These are phyloP conservation scores for Agrypnus murinus DNA, from an alignment of 2,888 invertebrate genomes.

Conservation along the genomic window DNA sequence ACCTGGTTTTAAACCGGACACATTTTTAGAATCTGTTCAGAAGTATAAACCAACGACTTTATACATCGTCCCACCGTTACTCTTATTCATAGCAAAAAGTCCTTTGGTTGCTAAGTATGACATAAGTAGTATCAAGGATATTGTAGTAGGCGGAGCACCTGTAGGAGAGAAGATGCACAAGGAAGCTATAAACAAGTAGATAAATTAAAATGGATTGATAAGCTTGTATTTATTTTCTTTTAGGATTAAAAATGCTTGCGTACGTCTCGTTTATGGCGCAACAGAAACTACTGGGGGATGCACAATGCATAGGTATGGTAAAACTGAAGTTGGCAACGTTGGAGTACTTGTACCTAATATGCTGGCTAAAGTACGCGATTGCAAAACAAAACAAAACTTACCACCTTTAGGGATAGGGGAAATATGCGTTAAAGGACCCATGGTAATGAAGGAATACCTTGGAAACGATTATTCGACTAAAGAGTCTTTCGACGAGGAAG, in stretches of 20 bases:
- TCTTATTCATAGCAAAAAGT: conserved; percentile 85
- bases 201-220: too few species aligned
- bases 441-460: conserved; percentile 80
- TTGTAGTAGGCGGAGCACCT: conserved; percentile 86
- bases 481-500: conserved; percentile 79
- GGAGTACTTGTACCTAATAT: conserved; percentile 77
- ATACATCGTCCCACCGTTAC: conserved; percentile 67
- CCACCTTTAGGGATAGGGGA: conserved; percentile 83
- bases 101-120: conserved; percentile 83
- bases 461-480: conserved; percentile 78
- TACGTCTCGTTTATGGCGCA: conserved; percentile 30
- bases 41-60: conserved; percentile 60
- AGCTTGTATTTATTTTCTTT: too few species aligned
- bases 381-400: conserved; percentile 75
- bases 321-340: conserved; percentile 65
- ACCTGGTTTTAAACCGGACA: conserved; percentile 58
- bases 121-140: conserved; percentile 77
- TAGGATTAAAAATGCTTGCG: too few species aligned
- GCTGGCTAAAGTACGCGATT: conserved; percentile 75
- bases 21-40: conserved; percentile 58
- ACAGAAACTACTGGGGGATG: conserved; percentile 19
- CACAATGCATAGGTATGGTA: background rate
- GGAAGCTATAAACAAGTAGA: conserved; percentile 32
- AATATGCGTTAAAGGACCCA: conserved; percentile 83
- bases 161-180: conserved; percentile 76